Base-by-base conservation (phyloP, 2,797 vertebrate species). In the Coilia nasus region DNA sequence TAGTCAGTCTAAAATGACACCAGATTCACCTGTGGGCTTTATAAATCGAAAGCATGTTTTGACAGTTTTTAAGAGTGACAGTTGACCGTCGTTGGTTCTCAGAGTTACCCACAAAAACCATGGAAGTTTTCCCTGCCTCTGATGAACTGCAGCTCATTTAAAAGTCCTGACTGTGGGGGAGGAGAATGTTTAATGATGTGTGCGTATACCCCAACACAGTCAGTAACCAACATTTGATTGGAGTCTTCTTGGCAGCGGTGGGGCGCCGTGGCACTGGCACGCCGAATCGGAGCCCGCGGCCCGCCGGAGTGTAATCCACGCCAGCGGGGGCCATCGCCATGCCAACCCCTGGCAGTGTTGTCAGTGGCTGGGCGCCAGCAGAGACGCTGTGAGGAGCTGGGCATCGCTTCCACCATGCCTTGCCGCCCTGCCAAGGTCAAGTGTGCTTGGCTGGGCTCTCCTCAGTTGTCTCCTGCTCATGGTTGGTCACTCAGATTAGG, bases 341-440 rank as follows among this genome's bases (percentile, higher is more conserved):
- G 88, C 84, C 84, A 88, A 87, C 87, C 87, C 56, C 82, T 83
- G 84, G 86, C 87, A 86, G 86, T 64, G 62, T 84, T 85, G 62
- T 84, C 80, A 57, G 28, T 90, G 90, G 89, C 85, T 44, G n/a
- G 0, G 67, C 50, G 88, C 88, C 90, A 89, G 86, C 88, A 47
- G 44, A 87, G 44, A 87, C 84, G 83, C 86, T 54, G 86, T 17
- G 67, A 86, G 88, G 41, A 85, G 85, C 83, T 62, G 85, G 75
- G 87, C 83, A 86, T 75, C 46, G 67, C 82, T 85, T 87, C 86
- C 86, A 85, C 28, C 12, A 31, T 60, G 83, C 87, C 86, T 54
- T 59, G 82, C 87, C 85, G 87, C 80, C 57, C 81, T 88, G 89
- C 90, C 90, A 91, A 90, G 89, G 89, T 91, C 87, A 90, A 89